These are phyloP conservation scores for Leptopilina clavipes DNA, from an alignment of 1,140 invertebrate species.

Conservation along the genomic window DNA sequence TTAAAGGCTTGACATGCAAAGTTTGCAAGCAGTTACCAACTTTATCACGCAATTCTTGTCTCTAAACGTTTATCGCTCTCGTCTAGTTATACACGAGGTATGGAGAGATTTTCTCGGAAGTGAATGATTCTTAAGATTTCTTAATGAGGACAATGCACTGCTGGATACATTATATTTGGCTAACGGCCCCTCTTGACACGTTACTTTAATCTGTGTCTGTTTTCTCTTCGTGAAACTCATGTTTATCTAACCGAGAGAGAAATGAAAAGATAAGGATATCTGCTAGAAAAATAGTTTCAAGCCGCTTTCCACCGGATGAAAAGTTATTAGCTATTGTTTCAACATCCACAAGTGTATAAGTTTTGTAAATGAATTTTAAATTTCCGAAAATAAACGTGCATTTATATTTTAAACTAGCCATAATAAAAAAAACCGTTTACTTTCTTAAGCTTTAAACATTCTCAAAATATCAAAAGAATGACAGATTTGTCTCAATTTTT, in stretches of 20 bases:
- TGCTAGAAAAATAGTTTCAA: neutral
- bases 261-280: neutral
- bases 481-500: too few relatives aligned
- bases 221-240: slow-evolving; percentile 2
- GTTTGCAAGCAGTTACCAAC: neutral
- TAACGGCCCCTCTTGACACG: slow-evolving; percentile 22
- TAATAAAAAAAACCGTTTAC: too few relatives aligned
- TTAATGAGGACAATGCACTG: slow-evolving; percentile 20
- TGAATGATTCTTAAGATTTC: slow-evolving; percentile 3
- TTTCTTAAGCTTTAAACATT: too few relatives aligned
- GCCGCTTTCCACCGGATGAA: neutral
- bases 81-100: neutral
- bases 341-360: neutral
- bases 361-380: neutral
- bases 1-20: slow-evolving; percentile 6
- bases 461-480: too few relatives aligned
- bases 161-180: neutral
- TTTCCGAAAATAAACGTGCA: neutral
- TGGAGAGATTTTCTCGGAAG: neutral
- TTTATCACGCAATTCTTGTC: slow-evolving; percentile 8
- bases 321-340: slow-evolving; percentile 1
- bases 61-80: neutral
- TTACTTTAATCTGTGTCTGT: slow-evolving; percentile 20
- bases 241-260: slow-evolving; percentile 19
- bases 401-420: neutral